These are phyloP conservation scores for Peromyscus polionotus DNA, from an alignment of 2,113 vertebrate genomes.

Conservation along the genomic window DNA sequence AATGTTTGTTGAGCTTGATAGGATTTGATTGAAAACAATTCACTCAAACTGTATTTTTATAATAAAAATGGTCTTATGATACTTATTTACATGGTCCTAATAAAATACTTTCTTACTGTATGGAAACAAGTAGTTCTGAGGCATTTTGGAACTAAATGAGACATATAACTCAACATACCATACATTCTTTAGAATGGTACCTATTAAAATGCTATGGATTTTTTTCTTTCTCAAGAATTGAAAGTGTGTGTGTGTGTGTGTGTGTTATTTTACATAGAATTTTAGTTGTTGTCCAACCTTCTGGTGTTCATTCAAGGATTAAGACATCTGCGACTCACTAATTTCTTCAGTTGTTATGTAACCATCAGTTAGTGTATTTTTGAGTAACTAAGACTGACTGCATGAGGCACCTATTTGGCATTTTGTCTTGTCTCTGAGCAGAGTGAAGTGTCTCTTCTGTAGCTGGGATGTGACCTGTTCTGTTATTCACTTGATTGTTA, in stretches of 20 bases:
- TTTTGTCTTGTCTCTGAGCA: not conserved
- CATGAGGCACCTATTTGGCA: not conserved
- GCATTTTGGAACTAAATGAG: slow-evolving; percentile 64
- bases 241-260: not conserved
- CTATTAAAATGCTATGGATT: not conserved
- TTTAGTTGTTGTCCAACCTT: slow-evolving; percentile 36
- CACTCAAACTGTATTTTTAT: slow-evolving; percentile 53
- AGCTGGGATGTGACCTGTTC: not conserved
- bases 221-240: not conserved
- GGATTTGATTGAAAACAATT: slow-evolving; percentile 78
- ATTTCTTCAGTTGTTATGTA: not conserved
- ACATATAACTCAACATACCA: not conserved
- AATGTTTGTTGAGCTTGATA: slow-evolving; percentile 72
- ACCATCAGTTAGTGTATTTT: not conserved
- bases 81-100: slow-evolving; percentile 66
- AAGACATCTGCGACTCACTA: not conserved
- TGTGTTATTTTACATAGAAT: not conserved
- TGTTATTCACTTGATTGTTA: not conserved
- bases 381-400: not conserved
- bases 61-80: slow-evolving; percentile 64
- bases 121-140: slow-evolving; percentile 69
- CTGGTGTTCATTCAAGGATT: not conserved
- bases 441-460: not conserved
- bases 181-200: not conserved
- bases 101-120: slow-evolving; percentile 57